phyloP scores from a whole-genome alignment of 2,888 invertebrate genomes.

The Ectropis crepuscularia region DNA sequence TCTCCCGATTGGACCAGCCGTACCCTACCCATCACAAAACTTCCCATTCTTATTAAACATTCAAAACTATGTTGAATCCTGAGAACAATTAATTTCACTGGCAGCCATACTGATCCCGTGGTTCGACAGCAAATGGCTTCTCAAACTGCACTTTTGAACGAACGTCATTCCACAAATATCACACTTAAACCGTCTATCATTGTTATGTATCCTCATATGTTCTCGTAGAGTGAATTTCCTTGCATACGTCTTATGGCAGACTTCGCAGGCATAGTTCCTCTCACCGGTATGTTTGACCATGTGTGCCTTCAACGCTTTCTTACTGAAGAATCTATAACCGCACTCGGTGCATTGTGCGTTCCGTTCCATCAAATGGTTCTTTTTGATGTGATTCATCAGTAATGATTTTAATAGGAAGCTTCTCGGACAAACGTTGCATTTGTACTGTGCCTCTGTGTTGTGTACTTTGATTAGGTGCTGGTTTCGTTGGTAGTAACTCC shows the following conservation, averaged over 20 bases:
- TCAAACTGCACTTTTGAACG: conserved; percentile 74
- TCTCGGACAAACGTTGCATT: conserved; percentile 72
- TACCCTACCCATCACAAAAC: too few relatives aligned
- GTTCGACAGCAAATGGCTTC: conserved; percentile 70
- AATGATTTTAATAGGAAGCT: conserved; percentile 67
- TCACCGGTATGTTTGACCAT: conserved; percentile 80
- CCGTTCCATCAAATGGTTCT: conserved; percentile 76
- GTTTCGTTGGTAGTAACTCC: conserved; percentile 73
- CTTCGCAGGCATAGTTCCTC: conserved; percentile 62
- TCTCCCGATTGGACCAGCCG: too few relatives aligned
- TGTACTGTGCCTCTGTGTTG: conserved; percentile 71
- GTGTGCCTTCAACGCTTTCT: conserved; percentile 80
- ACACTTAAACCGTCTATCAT: conserved; percentile 72
- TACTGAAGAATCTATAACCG: conserved; percentile 79
- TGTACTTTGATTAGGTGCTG: conserved; percentile 74
- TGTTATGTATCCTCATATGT: conserved; percentile 76
- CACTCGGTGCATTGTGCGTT: conserved; percentile 80
- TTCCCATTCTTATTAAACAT: background rate
- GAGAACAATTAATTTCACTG: conserved; percentile 19
- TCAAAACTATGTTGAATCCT: background rate
- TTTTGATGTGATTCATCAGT: conserved; percentile 73
- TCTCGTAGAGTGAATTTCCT: conserved; percentile 68
- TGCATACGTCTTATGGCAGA: conserved; percentile 73
- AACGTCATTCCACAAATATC: conserved; percentile 64
- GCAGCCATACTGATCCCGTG: conserved; percentile 58